Evolutionary conservation across 2,888 invertebrate genomes (phyloP).

Genomic region (Linnaemya vulpina): DNA sequence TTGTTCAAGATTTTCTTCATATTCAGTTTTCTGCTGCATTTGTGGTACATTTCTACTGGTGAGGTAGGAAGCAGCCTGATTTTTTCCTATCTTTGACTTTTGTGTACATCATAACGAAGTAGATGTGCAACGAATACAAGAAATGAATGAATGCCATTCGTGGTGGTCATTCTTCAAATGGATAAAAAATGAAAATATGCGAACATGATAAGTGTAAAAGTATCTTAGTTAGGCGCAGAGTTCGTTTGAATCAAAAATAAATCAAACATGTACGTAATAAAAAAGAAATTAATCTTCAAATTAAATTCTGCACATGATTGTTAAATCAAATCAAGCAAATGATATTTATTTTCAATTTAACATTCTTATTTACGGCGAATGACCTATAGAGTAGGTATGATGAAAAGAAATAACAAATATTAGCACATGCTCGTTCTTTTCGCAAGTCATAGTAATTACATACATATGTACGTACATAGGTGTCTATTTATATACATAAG

Average conservation of each 20-base stretch:
- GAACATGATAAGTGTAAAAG: constrained; percentile 27
- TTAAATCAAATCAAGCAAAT: constrained; percentile 46
- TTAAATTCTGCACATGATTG: constrained; percentile 71
- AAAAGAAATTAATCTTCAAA: constrained; percentile 70
- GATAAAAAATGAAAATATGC: constrained; percentile 61
- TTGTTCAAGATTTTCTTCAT: constrained; percentile 32
- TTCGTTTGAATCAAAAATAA: constrained; percentile 38
- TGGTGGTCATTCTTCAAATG: constrained; percentile 61
- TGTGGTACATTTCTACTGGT: constrained; percentile 19
- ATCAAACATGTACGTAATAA: constrained; percentile 43
- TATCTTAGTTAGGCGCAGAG: constrained; percentile 6
- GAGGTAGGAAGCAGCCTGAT: constrained; percentile 1
- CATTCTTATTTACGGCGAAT: constrained; percentile 39
- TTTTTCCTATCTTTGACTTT: constrained; percentile 48
- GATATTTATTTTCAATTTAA: constrained; percentile 21
- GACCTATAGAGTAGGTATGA: constrained; percentile 38
- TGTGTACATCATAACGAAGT: constrained; percentile 47
- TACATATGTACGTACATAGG: too few relatives aligned
- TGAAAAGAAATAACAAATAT: constrained; percentile 12
- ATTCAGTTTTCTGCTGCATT: constrained; percentile 24
- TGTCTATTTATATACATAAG: too few relatives aligned
- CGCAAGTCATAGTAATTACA: neutral
- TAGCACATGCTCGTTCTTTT: neutral
- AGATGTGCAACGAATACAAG: constrained; percentile 17
- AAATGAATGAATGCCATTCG: constrained; percentile 43